Evolutionary conservation across 2,888 invertebrate genomes (phyloP).

Genomic region (Chydorus sphaericus): DNA sequence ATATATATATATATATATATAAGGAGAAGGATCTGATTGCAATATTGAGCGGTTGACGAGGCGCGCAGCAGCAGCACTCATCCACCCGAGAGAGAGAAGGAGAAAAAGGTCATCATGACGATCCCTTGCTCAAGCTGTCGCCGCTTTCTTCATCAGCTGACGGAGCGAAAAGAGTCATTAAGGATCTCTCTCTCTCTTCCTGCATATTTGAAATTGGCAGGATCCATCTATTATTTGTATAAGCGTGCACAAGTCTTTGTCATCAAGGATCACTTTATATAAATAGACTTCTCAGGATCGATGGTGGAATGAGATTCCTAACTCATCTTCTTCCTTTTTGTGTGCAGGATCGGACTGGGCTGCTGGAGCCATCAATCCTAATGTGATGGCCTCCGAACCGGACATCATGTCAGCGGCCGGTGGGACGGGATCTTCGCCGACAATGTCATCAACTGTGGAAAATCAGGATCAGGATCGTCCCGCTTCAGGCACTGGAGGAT

Average conservation of each 20-base stretch:
- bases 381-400: slow-evolving; percentile 1
- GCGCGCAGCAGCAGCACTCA: background rate
- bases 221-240: too few species aligned
- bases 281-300: background rate
- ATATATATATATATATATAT: too few species aligned
- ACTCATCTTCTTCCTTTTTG: background rate
- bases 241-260: too few species aligned
- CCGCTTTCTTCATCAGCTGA: background rate
- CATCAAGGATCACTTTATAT: background rate
- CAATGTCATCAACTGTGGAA: background rate
- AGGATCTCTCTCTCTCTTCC: too few species aligned
- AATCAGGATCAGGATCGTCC: background rate
- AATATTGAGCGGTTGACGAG: background rate
- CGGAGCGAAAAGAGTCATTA: background rate
- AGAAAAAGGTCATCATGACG: too few species aligned
- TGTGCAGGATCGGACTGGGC: background rate
- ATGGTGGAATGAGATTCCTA: background rate
- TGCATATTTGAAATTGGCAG: too few species aligned
- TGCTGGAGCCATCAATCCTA: background rate
- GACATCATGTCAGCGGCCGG: too few species aligned
- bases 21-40: too few species aligned
- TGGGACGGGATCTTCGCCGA: background rate
- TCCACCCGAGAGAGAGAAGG: too few species aligned
- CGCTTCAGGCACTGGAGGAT: slow-evolving; percentile 38
- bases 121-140: too few species aligned